Percentiles rank a stretch among this genome's conserved stretches.
These are phyloP conservation scores for Anser brachyrhynchus DNA, from an alignment of 2,113 vertebrate genomes.

Conservation along the genomic window DNA sequence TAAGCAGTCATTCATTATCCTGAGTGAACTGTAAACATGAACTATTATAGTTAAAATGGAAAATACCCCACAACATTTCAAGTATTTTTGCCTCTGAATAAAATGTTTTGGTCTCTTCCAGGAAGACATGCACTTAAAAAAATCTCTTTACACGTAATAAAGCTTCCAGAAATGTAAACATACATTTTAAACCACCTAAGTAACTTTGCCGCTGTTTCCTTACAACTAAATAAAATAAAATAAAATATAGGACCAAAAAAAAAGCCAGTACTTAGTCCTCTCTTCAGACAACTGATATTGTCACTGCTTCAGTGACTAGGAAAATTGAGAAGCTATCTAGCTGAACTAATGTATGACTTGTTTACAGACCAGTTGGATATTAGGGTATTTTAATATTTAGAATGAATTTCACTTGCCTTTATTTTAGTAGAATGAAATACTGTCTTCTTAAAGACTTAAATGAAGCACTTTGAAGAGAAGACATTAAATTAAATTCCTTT, in stretches of 20 bases:
- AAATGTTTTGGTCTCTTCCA: neutral
- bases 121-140: neutral
- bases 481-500: neutral
- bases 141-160: neutral
- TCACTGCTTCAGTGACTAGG: constrained; percentile 42
- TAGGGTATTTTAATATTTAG: constrained; percentile 9
- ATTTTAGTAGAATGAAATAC: neutral
- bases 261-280: neutral
- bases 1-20: neutral
- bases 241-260: neutral
- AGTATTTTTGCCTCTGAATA: neutral
- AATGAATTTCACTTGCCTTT: neutral
- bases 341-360: neutral
- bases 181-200: neutral
- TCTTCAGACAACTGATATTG: constrained; percentile 6
- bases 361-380: constrained; percentile 34
- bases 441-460: neutral
- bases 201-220: neutral
- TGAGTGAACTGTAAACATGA: neutral
- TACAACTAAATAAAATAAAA: neutral
- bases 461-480: neutral
- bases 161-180: neutral
- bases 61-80: neutral
- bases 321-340: constrained; percentile 56
- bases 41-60: neutral